Base-by-base conservation (phyloP, 2,113 vertebrate genomes). In the Ceyx cyanopectus region DNA sequence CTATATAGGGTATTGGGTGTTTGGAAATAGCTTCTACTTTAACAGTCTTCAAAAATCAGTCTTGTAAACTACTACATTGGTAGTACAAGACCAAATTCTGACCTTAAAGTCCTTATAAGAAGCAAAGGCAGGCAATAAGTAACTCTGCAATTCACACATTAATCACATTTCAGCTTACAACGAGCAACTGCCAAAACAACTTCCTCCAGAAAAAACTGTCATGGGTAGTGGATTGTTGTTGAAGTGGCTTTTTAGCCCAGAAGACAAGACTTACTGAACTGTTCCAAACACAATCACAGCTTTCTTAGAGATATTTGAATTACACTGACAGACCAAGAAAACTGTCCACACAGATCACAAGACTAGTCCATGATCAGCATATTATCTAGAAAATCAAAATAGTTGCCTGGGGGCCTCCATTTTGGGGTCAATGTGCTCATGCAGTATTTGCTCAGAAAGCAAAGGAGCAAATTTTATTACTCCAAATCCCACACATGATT, bases 401-500 rank as follows among this genome's bases (percentile, higher is more conserved):
- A 57, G 14, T 4, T 43, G 6, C n/a, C 6, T 8, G 23, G 24
- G 10, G 10, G 19, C 19, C 17, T 65, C 32, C 27, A 27, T 32
- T 23, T 58, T 43, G 9, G 27, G 73, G 66, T 22, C 32, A 73
- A 19, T 4, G 13, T 51, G 24, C 50, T 51, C 24, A 51, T 50
- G 23, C 50, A 26, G 50, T 51, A 26, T 51, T 51, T 26, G 13
- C 50, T 51, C 50, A 51, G 8, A 51, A 51, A 51, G 66, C 18
- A 37, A 69, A 19, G 4, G 13, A 68, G 12, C 34, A 80, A 80
- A 57, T 14, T 24, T 18, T 20, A 50, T 17, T 18, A 21, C 21
- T 53, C 24, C n/a, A 45, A 63, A 24, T 15, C 30, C 32, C 0
- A 0, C 32, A 23, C 0, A 0, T 34, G n/a, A 14, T 12, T 46